phyloP scores from a whole-genome alignment of 2,113 vertebrate species.

The Hippocampus guttulatus region DNA sequence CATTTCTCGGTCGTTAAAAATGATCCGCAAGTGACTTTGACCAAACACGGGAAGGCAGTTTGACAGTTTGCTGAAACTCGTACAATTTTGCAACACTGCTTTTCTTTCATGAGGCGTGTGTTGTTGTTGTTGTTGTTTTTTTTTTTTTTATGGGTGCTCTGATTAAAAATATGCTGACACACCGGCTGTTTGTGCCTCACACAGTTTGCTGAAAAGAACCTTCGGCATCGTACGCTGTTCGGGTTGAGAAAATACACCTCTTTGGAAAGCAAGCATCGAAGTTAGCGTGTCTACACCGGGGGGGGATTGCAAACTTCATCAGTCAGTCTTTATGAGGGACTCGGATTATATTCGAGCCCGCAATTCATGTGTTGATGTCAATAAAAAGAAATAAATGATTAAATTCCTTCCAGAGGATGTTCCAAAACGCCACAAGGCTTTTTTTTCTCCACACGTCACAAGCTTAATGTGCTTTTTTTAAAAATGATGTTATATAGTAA shows the following conservation, averaged over 20 bases:
- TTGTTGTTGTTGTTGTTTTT: not conserved
- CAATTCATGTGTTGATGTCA: not conserved
- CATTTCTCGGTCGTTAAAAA: not conserved
- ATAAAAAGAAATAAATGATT: not conserved
- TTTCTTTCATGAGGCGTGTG: not conserved
- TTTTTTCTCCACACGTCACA: not conserved
- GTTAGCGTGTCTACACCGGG: no score
- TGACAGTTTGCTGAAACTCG: not conserved
- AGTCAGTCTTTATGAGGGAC: not conserved
- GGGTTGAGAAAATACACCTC: no score
- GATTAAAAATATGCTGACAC: not conserved
- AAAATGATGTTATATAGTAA: not conserved
- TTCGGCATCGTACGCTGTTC: not conserved
- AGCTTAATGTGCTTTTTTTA: not conserved
- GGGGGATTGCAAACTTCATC: no score
- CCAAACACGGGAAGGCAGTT: not conserved
- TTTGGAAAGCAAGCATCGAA: no score
- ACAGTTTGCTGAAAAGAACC: not conserved
- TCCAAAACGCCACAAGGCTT: not conserved
- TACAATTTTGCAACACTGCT: not conserved
- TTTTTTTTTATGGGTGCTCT: not conserved
- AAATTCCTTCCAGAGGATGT: not conserved
- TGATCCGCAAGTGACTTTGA: not conserved
- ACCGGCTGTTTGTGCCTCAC: not conserved
- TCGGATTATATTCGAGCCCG: not conserved